Conservation (phyloP, 2,113 vertebrate species). For the Pterophyllum scalare region DNA sequence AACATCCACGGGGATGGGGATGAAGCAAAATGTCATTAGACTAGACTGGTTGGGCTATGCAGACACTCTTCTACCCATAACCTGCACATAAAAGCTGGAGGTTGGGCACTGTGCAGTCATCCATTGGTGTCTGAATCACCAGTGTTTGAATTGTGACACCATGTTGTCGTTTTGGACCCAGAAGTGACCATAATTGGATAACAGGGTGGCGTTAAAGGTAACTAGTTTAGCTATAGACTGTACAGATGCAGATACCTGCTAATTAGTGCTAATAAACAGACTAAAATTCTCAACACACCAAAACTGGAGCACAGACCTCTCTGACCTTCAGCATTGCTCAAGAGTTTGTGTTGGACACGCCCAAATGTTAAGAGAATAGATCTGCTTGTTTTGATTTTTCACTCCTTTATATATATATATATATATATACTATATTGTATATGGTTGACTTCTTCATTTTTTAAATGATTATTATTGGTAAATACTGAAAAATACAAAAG, state of each 20-base stretch:
- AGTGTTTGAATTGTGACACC: neutral
- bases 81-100: neutral
- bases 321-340: neutral
- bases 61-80: neutral
- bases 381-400: neutral
- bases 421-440: neutral
- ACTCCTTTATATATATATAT: neutral
- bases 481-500: neutral
- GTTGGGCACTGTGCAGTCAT: neutral
- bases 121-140: neutral
- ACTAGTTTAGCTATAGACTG: neutral
- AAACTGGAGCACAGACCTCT: neutral
- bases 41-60: no score
- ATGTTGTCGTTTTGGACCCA: no score
- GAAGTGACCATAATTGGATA: neutral
- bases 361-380: neutral
- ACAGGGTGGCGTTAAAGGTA: neutral
- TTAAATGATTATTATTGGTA: neutral
- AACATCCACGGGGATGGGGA: neutral
- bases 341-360: no score
- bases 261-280: neutral
- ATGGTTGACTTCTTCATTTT: neutral
- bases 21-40: neutral
- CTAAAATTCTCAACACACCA: neutral
- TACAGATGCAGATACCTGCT: neutral